Evolutionary conservation across 2,888 invertebrate genomes (phyloP).

Genomic region (Matsumyia berberina): DNA sequence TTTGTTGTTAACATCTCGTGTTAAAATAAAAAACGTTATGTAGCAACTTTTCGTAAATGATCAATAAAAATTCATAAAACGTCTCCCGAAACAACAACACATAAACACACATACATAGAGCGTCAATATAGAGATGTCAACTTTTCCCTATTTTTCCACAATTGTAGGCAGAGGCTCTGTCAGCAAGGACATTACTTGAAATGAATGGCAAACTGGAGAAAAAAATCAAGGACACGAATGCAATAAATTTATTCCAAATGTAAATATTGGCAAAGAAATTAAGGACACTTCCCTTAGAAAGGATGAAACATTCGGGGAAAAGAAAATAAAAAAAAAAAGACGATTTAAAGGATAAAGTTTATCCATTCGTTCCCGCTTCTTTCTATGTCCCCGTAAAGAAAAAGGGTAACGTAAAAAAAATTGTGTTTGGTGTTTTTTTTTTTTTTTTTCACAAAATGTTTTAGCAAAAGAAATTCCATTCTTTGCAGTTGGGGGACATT

Average conservation of each 20-base stretch:
- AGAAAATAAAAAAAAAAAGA: slow-evolving; percentile 40
- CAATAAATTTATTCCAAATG: slow-evolving; percentile 39
- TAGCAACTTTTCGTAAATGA: background rate
- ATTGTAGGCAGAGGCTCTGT: slow-evolving; percentile 26
- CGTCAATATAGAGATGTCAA: slow-evolving; percentile 15
- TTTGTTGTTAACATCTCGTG: background rate
- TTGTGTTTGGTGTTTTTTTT: background rate
- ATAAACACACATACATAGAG: background rate
- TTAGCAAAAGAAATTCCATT: background rate
- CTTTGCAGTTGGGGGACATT: background rate
- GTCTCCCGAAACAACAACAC: background rate
- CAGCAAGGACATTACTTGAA: slow-evolving; percentile 26
- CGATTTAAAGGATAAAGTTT: slow-evolving; percentile 47
- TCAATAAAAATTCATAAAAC: slow-evolving; percentile 1
- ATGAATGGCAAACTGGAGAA: slow-evolving; percentile 8
- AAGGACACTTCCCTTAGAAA: slow-evolving; percentile 14
- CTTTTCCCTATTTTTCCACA: background rate
- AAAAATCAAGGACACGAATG: slow-evolving; percentile 43
- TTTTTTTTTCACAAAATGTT: background rate
- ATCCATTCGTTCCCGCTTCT: slow-evolving; percentile 32
- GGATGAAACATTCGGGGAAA: slow-evolving; percentile 2
- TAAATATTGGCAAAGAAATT: slow-evolving; percentile 49
- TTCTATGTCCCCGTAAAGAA: background rate
- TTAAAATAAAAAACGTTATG: background rate
- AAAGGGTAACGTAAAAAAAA: background rate